Percentiles rank a stretch among this genome's conserved stretches.
phyloP scores from a whole-genome alignment of 2,113 vertebrate species.

The Paradisaea rubra region DNA sequence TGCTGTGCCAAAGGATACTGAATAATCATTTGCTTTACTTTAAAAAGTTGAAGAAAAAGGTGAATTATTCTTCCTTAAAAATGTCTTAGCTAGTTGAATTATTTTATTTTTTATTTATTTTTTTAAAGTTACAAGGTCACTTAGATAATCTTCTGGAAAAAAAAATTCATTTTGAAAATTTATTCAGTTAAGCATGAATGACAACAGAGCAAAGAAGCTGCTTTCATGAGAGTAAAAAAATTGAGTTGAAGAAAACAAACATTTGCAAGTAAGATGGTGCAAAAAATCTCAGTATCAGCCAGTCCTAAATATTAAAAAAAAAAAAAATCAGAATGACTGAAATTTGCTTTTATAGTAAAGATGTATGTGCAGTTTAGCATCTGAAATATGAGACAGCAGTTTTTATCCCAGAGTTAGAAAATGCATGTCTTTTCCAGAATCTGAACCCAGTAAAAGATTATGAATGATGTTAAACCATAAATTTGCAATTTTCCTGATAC shows the following conservation, averaged over 20 bases:
- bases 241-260: fast-evolving
- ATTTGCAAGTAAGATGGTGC: neutral
- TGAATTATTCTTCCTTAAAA: neutral
- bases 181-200: neutral
- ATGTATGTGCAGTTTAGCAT: neutral
- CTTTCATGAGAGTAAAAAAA: neutral
- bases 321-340: neutral
- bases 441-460: neutral
- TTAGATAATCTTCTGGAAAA: neutral
- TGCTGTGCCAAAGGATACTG: neutral
- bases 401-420: neutral
- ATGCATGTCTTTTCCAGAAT: neutral
- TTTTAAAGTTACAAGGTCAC: neutral
- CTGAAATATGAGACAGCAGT: neutral
- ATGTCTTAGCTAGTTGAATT: neutral
- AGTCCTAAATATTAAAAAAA: neutral
- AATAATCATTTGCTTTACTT: neutral
- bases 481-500: neutral
- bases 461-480: neutral
- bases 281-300: neutral
- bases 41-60: neutral
- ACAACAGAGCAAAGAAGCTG: neutral
- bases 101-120: neutral
- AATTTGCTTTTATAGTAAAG: neutral
- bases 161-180: neutral